Base-by-base conservation (phyloP, 2,797 vertebrate species). In the Triplophysa bombifrons region DNA sequence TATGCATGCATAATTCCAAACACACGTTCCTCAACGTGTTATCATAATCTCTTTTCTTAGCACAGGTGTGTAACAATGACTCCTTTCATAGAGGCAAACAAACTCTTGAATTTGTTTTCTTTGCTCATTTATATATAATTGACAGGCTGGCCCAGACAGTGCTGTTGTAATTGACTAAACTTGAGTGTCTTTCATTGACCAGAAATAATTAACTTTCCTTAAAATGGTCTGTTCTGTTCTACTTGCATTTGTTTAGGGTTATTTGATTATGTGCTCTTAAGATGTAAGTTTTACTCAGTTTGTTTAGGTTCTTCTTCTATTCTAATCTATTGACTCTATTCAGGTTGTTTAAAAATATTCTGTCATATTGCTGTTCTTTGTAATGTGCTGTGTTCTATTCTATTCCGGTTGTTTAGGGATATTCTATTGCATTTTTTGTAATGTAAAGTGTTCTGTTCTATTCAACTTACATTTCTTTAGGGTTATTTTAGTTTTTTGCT, bases 41-140 rank as follows among this genome's bases (percentile, higher is more conserved):
- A 20, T 76, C 53, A 55, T 55, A 69, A 75, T 81, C 72, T 64
- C 65, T 61, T 64, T 48, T 64, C 44, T 60, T 60, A n/a, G 44
- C 46, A 17, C 64, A 74, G 38, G 41, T 27, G 71, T 27, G 72
- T 51, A 70, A 74, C 72, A 69, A 61, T 53, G 55, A 0, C 12
- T 30, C 30, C 72, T 61, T 69, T 81, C 48, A 76, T 27, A 25
- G 80, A 14, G 22, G 17, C 17, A 65, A 63, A 38, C 38, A 25
- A 67, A 48, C 73, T 41, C 72, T 64, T 48, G 30, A 76, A 8
- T 69, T 22, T 51, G 63, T 74, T 22, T 76, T 16, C 41, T 67
- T 38, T 65, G 56, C 76, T 64, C 46, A 14, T 71, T 71, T 72
- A 44, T 63, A 55, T 22, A 55, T 58, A 55, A 72, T 58, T 30